phyloP scores from a whole-genome alignment of 2,113 vertebrate genomes.

The Bambusicola thoracicus region DNA sequence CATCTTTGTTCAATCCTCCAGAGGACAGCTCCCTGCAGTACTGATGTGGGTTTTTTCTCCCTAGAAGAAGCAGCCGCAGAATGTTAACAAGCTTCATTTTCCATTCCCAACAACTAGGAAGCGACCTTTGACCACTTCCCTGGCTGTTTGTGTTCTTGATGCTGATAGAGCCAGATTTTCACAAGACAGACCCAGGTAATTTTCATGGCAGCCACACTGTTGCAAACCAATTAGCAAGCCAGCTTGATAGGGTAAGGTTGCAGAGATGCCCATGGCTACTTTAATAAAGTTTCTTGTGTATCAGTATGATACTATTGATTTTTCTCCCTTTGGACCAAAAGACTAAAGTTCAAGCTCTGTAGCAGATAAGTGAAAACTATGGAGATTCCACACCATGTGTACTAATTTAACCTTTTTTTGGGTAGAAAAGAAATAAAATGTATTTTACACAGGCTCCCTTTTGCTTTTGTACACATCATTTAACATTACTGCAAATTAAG shows the following conservation, averaged over 20 bases:
- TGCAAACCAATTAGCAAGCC: constrained; percentile 66
- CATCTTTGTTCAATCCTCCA: constrained; percentile 37
- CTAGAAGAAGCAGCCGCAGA: constrained; percentile 49
- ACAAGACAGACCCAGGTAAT: constrained; percentile 55
- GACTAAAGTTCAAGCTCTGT: constrained; percentile 48
- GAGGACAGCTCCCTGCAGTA: constrained; percentile 32
- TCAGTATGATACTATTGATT: constrained; percentile 62
- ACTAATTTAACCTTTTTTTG: constrained; percentile 17
- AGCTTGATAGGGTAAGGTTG: constrained; percentile 54
- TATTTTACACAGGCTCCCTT: background rate
- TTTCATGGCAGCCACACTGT: constrained; percentile 34
- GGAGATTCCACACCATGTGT: background rate
- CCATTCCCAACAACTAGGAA: constrained; percentile 23
- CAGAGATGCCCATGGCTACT: constrained; percentile 45
- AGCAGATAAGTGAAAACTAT: background rate
- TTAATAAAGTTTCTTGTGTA: constrained; percentile 67
- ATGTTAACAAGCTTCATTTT: constrained; percentile 74
- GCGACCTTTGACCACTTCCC: constrained; percentile 37
- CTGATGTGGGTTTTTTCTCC: background rate
- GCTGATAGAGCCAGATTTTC: constrained; percentile 56
- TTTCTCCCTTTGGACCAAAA: constrained; percentile 51
- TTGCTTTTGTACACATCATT: constrained; percentile 11
- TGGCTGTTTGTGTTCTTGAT: constrained; percentile 60
- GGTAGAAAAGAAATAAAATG: background rate
- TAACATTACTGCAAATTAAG: constrained; percentile 12